Conservation (phyloP, 2,113 vertebrate genomes). For the Mustela nigripes region DNA sequence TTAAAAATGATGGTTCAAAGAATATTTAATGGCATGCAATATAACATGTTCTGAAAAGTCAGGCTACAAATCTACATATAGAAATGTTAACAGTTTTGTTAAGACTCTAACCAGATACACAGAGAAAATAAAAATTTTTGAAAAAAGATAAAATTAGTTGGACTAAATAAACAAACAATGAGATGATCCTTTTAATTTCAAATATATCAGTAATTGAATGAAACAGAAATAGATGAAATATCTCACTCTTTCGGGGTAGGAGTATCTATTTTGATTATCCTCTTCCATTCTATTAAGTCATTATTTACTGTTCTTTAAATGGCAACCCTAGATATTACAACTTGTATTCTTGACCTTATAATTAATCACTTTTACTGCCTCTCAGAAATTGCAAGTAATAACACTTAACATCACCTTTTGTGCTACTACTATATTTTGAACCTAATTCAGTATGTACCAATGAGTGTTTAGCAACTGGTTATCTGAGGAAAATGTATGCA, state of each 20-base stretch:
- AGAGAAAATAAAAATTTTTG: neutral
- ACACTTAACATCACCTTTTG: neutral
- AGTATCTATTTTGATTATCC: neutral
- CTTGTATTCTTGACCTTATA: neutral
- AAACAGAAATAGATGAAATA: neutral
- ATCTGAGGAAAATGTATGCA: neutral
- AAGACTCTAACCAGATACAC: neutral
- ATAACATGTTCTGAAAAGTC: constrained; percentile 60
- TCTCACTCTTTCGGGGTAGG: neutral
- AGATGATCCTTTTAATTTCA: neutral
- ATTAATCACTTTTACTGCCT: neutral
- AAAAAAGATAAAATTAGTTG: neutral
- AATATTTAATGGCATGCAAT: constrained; percentile 58
- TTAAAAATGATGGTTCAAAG: constrained; percentile 71
- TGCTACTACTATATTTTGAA: neutral
- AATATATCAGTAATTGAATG: neutral
- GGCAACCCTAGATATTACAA: neutral
- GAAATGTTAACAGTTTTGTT: constrained; percentile 65
- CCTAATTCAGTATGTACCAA: neutral
- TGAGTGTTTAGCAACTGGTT: neutral
- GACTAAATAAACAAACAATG: neutral
- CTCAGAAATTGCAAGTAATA: neutral
- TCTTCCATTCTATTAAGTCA: neutral
- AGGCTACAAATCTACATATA: constrained; percentile 42
- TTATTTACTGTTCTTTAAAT: neutral